Base-by-base conservation (phyloP, 2,888 invertebrate species). In the Himalopsyche anomala region DNA sequence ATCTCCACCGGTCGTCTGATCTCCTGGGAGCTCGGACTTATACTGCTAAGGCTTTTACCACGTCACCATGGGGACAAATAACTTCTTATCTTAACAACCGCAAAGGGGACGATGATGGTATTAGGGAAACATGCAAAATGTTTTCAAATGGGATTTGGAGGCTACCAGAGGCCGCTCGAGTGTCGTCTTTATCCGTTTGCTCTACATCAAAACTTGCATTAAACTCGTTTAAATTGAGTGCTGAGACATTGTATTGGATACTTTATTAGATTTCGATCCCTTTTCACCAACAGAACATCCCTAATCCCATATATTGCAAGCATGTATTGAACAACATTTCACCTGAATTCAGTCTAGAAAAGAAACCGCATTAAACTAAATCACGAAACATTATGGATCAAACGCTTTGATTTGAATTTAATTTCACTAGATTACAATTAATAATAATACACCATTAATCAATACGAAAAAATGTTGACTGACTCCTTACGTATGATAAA, bases 21-120 rank as follows among this genome's bases (percentile, higher is more conserved):
- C 87, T 85, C 88, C 82, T n/a, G 88, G 87, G 86, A 88, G 36
- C 82, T 82, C 69, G 87, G 86, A 88, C 85, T 85, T 83, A 79
- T 83, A 82, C 84, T 79, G 56, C 86, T 81, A 55, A 84, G 86
- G 84, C 87, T 87, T 85, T 86, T 85, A 88, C 88, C 88, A 85
- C 85, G 82, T 86, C 85, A 82, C 88, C 87, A 55, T 80, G 51
- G 88, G 88, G 88, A 88, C 87, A 85, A 84, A 88, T 88, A 88
- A 88, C 87, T 88, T 87, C 88, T 88, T 88, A 88, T 88, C 88
- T 88, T 87, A 88, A 87, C 87, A 87, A 85, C 87, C 88, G 85
- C 87, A 87, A 83, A 88, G 87, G 87, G 87, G 87, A 82, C 87
- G 82, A 88, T 88, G 88, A 88, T 87, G 86, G 87, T 85, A 84